Evolutionary conservation across 1,140 invertebrate genomes (phyloP), one percentile per base, ranked within the genome.

Genomic region (Papilio machaon): DNA sequence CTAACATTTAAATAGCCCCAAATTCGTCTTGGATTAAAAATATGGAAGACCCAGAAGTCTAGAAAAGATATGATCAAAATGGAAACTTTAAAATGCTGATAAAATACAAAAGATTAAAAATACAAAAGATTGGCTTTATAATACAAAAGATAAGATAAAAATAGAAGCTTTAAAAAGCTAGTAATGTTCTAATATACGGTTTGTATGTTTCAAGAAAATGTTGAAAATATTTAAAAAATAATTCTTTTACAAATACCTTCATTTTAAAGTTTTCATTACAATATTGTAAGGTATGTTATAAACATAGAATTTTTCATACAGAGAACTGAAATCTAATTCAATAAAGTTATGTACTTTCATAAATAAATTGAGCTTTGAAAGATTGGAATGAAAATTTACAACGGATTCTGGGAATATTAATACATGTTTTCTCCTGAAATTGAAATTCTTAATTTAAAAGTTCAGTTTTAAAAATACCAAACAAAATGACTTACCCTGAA

Each of bases 401-500:
- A 54, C n/a, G 7, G 17, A 54, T 15, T 7, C 5, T 17, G 13
- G 52, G 15, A 54, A 54, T 4, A 30, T 30, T 30, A 30, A 30
- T 1, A 30, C 2, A 30, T 30, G 2, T 30, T 54, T 54, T 54
- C 17, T 54, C 3, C 17, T 17, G 52, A n/a, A 54, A 54, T n/a
- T 54, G 17, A 54, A n/a, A 54, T 54, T n/a, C 17, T 54, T 17
- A 6, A 54, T 30, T 30, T 30, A 30, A 30, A 30, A 17, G 23
- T 30, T 30, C 17, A 64, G n/a, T 64, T 23, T 23, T 23, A 9
- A 64, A 23, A 30, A 19, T 64, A 30, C 23, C 23, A 30, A 30
- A 30, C 23, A 30, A 30, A 30, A 30, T 2, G 19, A 89, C 91
- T 84, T 86, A 93, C 92, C 84, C 90, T 84, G 86, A 96, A 96